Evolutionary conservation across 2,113 vertebrate genomes (phyloP).

Genomic region (Paramisgurnus dabryanus): DNA sequence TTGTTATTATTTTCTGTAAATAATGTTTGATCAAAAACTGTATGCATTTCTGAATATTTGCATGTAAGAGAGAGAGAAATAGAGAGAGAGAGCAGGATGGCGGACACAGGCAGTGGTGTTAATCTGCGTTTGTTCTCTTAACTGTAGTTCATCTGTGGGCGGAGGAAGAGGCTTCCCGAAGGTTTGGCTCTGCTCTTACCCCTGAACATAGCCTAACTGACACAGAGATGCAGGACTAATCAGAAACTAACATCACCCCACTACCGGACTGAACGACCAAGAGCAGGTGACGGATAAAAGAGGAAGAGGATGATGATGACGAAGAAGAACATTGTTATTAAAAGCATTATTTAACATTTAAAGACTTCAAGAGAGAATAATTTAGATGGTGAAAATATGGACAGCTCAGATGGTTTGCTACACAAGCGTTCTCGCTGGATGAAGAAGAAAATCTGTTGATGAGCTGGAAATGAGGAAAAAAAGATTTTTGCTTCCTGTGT

Average conservation of each 20-base stretch:
- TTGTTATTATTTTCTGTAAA: not conserved
- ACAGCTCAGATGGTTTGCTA: conserved; percentile 34
- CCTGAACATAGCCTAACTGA: conserved; percentile 75
- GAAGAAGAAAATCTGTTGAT: conserved; percentile 43
- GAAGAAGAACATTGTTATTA: conserved; percentile 68
- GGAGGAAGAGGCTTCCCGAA: conserved; percentile 75
- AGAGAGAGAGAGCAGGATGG: conserved; percentile 37
- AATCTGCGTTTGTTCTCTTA: conserved; percentile 77
- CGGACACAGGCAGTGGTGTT: conserved; percentile 62
- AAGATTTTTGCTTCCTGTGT: conserved; percentile 53
- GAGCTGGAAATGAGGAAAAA: conserved; percentile 46
- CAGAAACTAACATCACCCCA: conserved; percentile 71
- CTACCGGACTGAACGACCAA: conserved; percentile 31
- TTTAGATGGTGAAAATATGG: conserved; percentile 18
- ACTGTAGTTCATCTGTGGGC: conserved; percentile 79
- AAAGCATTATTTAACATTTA: conserved; percentile 72
- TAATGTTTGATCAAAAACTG: conserved; percentile 13
- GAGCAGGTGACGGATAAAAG: conserved; percentile 44
- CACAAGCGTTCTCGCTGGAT: conserved; percentile 30
- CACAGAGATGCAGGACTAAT: conserved; percentile 74
- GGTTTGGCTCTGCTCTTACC: conserved; percentile 71
- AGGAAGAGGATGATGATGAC: conserved; percentile 59
- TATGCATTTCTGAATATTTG: conserved; percentile 25
- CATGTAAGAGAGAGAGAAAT: conserved; percentile 42
- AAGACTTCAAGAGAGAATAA: conserved; percentile 28